These are phyloP conservation scores for Enteromius thamalakanensis DNA, from an alignment of 2,797 vertebrate species.

Conservation along the genomic window DNA sequence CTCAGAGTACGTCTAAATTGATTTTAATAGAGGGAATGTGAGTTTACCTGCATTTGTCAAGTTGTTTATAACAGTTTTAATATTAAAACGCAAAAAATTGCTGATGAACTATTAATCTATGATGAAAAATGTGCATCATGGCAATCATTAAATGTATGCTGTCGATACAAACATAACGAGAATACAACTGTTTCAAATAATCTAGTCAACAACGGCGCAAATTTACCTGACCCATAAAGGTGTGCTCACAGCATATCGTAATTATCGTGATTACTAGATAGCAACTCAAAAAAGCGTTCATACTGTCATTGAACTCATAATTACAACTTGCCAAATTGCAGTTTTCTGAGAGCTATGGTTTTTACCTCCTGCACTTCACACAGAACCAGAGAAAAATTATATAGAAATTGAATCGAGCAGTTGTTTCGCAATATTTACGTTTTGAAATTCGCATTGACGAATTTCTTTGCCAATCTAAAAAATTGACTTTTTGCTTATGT, in stretches of 20 bases:
- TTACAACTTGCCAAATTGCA: too few species aligned
- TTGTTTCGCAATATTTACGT: too few species aligned
- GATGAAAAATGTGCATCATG: not conserved
- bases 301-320: too few species aligned
- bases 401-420: too few species aligned
- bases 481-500: too few species aligned
- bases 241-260: not conserved
- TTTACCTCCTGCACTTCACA: too few species aligned
- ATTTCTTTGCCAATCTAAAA: too few species aligned
- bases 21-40: conserved; percentile 24
- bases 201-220: not conserved
- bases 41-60: not conserved
- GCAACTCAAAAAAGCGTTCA: too few species aligned
- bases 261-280: not conserved
- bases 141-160: not conserved
- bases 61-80: not conserved
- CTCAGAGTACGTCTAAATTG: conserved; percentile 61
- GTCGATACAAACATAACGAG: not conserved
- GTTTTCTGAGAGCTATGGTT: too few species aligned
- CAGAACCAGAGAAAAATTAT: too few species aligned
- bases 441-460: too few species aligned
- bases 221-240: not conserved
- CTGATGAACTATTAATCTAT: not conserved
- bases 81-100: not conserved
- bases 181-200: not conserved